These are phyloP conservation scores for Suillia variegata DNA, from an alignment of 2,888 invertebrate genomes.

Conservation along the genomic window DNA sequence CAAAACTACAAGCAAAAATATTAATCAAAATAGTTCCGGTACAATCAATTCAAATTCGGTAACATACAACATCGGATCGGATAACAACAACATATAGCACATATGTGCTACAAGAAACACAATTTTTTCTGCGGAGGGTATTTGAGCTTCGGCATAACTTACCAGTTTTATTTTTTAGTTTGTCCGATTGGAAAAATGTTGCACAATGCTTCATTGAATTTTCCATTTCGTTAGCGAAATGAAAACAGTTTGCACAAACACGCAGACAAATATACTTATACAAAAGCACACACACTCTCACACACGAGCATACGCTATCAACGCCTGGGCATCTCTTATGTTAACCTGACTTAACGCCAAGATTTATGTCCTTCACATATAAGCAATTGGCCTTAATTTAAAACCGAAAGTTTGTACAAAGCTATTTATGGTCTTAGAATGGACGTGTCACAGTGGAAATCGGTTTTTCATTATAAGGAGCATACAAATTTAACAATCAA, in stretches of 20 bases:
- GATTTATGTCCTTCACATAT: constrained; percentile 31
- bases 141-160: no score
- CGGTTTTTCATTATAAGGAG: no score
- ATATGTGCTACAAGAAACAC: no score
- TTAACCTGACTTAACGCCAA: constrained; percentile 39
- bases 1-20: no score
- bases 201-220: constrained; percentile 36
- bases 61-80: no score
- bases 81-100: no score
- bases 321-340: constrained; percentile 38
- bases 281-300: neutral
- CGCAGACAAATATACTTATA: neutral
- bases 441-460: no score
- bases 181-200: neutral
- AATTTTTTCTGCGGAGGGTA: no score
- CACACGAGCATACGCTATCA: constrained; percentile 22
- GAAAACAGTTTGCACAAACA: constrained; percentile 29
- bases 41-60: no score
- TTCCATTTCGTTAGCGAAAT: constrained; percentile 38
- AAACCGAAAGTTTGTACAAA: constrained; percentile 6
- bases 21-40: no score
- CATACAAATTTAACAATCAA: no score
- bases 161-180: no score
- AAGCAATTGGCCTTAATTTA: constrained; percentile 19
- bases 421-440: neutral